Conservation (phyloP, 2,888 invertebrate genomes). For the Drosophila seclusa region DNA sequence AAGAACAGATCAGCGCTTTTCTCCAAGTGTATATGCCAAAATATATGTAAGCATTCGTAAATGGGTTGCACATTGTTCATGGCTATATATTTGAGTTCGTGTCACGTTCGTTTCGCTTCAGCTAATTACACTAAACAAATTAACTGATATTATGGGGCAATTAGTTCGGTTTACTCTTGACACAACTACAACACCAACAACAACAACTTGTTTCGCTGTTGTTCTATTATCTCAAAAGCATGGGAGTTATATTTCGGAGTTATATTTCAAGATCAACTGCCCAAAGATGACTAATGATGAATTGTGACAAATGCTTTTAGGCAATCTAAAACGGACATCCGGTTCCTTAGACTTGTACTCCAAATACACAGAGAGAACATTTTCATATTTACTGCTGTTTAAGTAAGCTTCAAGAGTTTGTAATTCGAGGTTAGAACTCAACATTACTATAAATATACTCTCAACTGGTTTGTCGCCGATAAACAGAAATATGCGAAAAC, state of each 20-base stretch:
- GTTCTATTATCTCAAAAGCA: constrained; percentile 9
- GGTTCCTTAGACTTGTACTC: not conserved
- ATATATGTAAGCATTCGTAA: not conserved
- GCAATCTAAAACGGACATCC: not conserved
- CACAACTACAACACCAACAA: not conserved
- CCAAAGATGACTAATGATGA: not conserved
- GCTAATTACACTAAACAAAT: constrained; percentile 61
- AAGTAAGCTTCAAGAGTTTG: not conserved
- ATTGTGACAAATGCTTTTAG: not conserved
- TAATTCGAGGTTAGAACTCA: not conserved
- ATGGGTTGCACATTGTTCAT: constrained; percentile 6
- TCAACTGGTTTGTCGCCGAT: constrained; percentile 15
- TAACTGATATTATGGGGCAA: constrained; percentile 51
- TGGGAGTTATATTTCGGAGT: constrained; percentile 9
- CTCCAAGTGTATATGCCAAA: constrained; percentile 1
- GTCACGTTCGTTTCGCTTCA: constrained; percentile 52
- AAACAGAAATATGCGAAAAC: constrained; percentile 8
- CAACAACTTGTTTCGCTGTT: not conserved
- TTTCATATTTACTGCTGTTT: not conserved
- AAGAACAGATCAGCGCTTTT: not conserved
- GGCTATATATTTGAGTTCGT: constrained; percentile 33
- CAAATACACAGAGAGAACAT: not conserved
- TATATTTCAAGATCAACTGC: constrained; percentile 23
- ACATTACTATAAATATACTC: not conserved
- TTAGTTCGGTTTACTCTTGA: constrained; percentile 33